Evolutionary conservation across 2,888 invertebrate species (phyloP), one percentile per base, ranked within the genome.

Genomic region (Leucophenga montana): DNA sequence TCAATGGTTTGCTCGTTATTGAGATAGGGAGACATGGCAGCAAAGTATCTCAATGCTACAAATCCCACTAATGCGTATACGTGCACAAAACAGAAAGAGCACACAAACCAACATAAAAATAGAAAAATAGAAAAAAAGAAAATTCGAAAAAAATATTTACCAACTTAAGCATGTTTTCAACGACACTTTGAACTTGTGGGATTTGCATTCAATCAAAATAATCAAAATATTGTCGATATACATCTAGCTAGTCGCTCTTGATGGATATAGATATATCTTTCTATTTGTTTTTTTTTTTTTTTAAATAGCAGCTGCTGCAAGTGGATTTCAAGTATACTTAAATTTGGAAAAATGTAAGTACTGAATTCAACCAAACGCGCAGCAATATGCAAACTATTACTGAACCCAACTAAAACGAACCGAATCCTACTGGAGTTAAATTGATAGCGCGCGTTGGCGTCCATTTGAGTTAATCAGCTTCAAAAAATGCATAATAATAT

Each of bases 361-460:
- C 8, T 39, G 39, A 3, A 39, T 39, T 3, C 11, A 27, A 27
- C 3, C 27, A 27, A 27, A 27, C 39, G 39, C 8, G 39, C 39
- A 11, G 39, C 39, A 39, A 39, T 1, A 39, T 11, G 11, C 3
- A 39, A 39, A 39, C 39, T 39, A 39, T 39, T 39, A 27, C 27
- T 8, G 39, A 39, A 39, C 8, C 39, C 4, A 11, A 39, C n/a
- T n/a, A n/a, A n/a, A n/a, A n/a, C 39, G 39, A 39, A 39, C 8
- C 39, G 39, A 11, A 39, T 8, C 39, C 5, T 1, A 39, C 4
- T 8, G 39, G 1, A 39, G 27, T 4, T 27, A 27, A 27, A 27
- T 3, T 27, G 48, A 75, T 65, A 73, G 75, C 74, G 75, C 75
- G 75, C 73, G 70, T 67, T 64, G 68, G 68, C 73, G 70, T 68